Percentiles rank a stretch among this genome's conserved stretches.
phyloP scores from a whole-genome alignment of 2,797 vertebrate species.

The Rhyacichthys aspro region DNA sequence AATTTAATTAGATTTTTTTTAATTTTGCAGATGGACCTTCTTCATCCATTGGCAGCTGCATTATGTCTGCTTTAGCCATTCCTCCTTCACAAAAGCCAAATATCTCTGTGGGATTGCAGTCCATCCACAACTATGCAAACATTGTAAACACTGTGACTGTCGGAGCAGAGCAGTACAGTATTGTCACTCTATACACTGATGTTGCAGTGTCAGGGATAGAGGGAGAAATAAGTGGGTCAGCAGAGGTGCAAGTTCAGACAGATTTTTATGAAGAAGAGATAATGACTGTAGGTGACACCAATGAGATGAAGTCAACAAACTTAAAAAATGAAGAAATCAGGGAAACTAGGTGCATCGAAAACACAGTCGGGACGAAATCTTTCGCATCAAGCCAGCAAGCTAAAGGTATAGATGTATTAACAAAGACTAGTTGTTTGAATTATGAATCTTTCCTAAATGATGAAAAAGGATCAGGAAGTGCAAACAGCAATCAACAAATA shows the following conservation, averaged over 20 bases:
- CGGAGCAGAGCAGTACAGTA: conserved; percentile 65
- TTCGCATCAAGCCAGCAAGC: conserved; percentile 62
- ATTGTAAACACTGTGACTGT: conserved; percentile 61
- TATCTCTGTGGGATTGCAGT: conserved; percentile 57
- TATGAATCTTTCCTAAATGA: not conserved
- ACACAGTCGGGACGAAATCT: conserved; percentile 65
- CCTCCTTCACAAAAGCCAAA: conserved; percentile 74
- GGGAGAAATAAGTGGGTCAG: conserved; percentile 34
- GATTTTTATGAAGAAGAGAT: conserved; percentile 64
- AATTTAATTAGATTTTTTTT: not conserved
- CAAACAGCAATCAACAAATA: conserved; percentile 5
- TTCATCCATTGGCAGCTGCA: conserved; percentile 68
- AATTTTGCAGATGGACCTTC: conserved; percentile 55
- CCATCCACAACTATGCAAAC: conserved; percentile 57
- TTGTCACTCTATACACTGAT: conserved; percentile 77
- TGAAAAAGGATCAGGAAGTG: conserved; percentile 17
- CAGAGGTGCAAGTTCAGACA: conserved; percentile 52
- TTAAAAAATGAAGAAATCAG: conserved; percentile 25
- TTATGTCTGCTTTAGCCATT: conserved; percentile 75
- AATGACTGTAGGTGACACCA: conserved; percentile 11
- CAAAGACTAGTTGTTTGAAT: conserved; percentile 26
- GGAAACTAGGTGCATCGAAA: conserved; percentile 43
- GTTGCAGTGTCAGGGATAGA: conserved; percentile 51
- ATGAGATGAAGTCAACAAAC: conserved; percentile 21
- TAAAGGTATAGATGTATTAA: conserved; percentile 30